phyloP scores from a whole-genome alignment of 2,888 invertebrate species.

The Coremacera marginata region DNA sequence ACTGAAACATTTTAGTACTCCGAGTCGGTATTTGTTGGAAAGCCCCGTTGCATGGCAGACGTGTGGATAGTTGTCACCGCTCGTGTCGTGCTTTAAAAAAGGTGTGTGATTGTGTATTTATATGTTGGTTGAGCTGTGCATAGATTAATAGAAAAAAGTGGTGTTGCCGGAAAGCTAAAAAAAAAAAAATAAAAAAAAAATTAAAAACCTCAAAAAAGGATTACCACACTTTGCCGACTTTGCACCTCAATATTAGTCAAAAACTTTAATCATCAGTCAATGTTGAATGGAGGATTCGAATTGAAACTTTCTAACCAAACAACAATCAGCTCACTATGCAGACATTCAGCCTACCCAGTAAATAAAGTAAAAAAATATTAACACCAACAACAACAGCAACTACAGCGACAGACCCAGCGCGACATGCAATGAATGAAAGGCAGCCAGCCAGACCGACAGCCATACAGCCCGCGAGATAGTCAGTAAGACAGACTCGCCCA shows the following conservation, averaged over 20 bases:
- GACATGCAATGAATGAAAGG: not conserved
- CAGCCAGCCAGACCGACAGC: not conserved
- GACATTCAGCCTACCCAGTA: too few species aligned
- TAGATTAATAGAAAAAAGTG: not conserved
- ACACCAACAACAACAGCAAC: not conserved
- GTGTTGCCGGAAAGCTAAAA: not conserved
- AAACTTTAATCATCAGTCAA: too few species aligned
- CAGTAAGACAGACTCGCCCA: not conserved
- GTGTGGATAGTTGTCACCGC: constrained; percentile 22
- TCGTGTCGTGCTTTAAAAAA: not conserved
- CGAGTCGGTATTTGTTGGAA: constrained; percentile 27
- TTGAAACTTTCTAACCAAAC: not conserved
- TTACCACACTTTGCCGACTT: not conserved
- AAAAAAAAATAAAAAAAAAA: not conserved
- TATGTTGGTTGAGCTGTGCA: not conserved
- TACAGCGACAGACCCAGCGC: not conserved
- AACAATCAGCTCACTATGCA: not conserved
- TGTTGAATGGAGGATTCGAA: too few species aligned
- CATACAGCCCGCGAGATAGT: not conserved
- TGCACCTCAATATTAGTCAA: too few species aligned
- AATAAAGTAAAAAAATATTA: not conserved
- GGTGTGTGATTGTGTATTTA: constrained; percentile 11
- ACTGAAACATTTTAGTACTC: not conserved
- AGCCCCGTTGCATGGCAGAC: constrained; percentile 15
- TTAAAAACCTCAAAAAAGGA: too few species aligned